Conservation (phyloP, 1,140 invertebrate genomes). For the Cherax destructor region DNA sequence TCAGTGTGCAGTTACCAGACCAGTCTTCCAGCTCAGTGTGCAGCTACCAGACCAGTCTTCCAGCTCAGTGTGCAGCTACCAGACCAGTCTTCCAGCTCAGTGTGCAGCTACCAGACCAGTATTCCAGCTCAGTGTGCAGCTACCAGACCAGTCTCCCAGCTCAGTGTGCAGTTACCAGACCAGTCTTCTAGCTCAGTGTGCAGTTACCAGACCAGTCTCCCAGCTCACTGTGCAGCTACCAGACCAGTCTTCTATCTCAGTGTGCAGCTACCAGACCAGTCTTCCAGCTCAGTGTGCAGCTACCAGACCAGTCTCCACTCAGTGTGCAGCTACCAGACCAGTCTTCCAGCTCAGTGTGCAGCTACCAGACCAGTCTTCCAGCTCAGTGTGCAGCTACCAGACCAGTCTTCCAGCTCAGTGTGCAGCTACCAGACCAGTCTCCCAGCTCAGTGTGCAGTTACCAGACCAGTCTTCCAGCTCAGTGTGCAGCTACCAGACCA, state of each 20-base stretch:
- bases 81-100: slow-evolving; percentile 77
- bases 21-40: slow-evolving; percentile 77
- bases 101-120: slow-evolving; percentile 76
- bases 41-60: slow-evolving; percentile 76
- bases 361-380: slow-evolving; percentile 76
- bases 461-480: slow-evolving; percentile 77
- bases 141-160: slow-evolving; percentile 76
- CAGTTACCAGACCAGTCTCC: slow-evolving; percentile 76
- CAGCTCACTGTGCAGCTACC: slow-evolving; percentile 76
- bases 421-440: slow-evolving; percentile 76
- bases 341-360: slow-evolving; percentile 77
- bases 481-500: slow-evolving; percentile 76
- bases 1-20: slow-evolving; percentile 76
- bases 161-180: slow-evolving; percentile 74
- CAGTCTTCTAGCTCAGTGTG: no score
- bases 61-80: slow-evolving; percentile 76
- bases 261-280: slow-evolving; percentile 76
- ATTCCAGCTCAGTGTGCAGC: slow-evolving; percentile 76
- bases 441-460: slow-evolving; percentile 76
- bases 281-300: slow-evolving; percentile 76
- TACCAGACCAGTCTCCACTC: slow-evolving; percentile 77
- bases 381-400: slow-evolving; percentile 76
- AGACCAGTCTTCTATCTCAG: slow-evolving; percentile 77
- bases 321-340: slow-evolving; percentile 77
- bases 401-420: slow-evolving; percentile 77